These are phyloP conservation scores for Leptopilina myrica DNA, from an alignment of 2,888 invertebrate species.

Conservation along the genomic window DNA sequence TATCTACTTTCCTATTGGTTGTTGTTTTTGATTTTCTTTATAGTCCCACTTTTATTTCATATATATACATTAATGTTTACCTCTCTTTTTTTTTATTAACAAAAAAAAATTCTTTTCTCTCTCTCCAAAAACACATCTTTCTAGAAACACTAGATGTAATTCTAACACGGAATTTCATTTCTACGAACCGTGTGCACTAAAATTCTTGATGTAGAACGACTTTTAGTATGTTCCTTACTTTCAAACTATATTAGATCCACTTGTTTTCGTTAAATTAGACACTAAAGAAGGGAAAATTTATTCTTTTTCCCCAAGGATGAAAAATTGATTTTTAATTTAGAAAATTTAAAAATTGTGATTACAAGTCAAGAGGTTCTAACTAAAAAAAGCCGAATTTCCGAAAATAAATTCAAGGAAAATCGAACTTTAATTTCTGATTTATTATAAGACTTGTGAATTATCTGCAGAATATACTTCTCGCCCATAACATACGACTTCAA, in stretches of 20 bases:
- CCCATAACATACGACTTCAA: no score
- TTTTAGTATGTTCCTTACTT: neutral
- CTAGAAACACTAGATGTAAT: neutral
- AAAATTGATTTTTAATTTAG: no score
- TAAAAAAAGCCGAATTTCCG: no score
- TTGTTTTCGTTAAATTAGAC: constrained; percentile 5
- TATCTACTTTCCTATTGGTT: constrained; percentile 53
- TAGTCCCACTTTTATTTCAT: constrained; percentile 9
- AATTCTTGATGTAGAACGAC: neutral
- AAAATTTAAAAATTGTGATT: no score
- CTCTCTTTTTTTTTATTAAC: neutral
- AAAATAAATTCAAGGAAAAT: no score
- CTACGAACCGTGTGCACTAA: neutral
- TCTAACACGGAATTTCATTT: constrained; percentile 29
- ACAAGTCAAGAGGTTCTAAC: no score
- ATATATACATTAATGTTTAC: neutral
- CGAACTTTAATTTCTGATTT: no score
- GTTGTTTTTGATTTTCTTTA: constrained; percentile 8
- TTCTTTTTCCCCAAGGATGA: no score
- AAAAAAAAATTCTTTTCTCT: neutral
- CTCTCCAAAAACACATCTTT: no score
- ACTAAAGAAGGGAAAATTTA: neutral
- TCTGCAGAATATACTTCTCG: no score
- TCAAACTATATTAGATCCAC: neutral
- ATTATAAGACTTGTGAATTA: no score